Base-by-base conservation (phyloP, 1,140 invertebrate species). In the Drosophila tropicalis region DNA sequence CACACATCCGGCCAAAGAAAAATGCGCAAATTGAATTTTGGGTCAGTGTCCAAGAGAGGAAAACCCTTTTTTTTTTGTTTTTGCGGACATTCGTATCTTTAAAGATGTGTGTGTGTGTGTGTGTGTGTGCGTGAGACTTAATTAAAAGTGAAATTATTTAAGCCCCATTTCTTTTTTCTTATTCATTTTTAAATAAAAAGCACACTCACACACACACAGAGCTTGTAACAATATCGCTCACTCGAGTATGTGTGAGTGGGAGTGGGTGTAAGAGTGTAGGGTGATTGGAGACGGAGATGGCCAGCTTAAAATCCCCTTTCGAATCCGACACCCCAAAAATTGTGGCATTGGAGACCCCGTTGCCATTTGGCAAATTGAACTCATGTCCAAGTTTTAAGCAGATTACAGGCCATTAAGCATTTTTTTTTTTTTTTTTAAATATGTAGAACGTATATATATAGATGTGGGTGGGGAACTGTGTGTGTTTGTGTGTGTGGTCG, bases 391-490 rank as follows among this genome's bases (percentile, higher is more conserved):
- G 65, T 90, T 90, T 90, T 90, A 90, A 90, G 85, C 85, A 81
- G 85, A 90, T 90, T 90, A 90, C 85, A 85, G 81, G 67, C 85
- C 85, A 90, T 90, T 90, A 90, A 90, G 73, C 82, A 90, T 86
- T 90, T 86, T 90, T 85, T 90, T 90, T n/a, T n/a, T 22, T 90
- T 85, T 84, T 79, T 62, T 69, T 84, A 81, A 67, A 78, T 80
- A 58, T 65, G 41, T 44, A 19, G 9, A 40, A 13, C 3, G 12
- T 12, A 36, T 36, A 36, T 25, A 25, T 39, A 15, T 62, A 17
- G 9, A 40, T 15, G 29, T 36, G 56, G 32, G 15, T 51, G 44
- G 44, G 9, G 36, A 29, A 9, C 12, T 36, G 29, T 17, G 56
- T 44, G 41, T 13, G 29, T 36, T n/a, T 61, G 29, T 62, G 10